phyloP scores from a whole-genome alignment of 2,888 invertebrate species.

The Tetanocera ferruginea region DNA sequence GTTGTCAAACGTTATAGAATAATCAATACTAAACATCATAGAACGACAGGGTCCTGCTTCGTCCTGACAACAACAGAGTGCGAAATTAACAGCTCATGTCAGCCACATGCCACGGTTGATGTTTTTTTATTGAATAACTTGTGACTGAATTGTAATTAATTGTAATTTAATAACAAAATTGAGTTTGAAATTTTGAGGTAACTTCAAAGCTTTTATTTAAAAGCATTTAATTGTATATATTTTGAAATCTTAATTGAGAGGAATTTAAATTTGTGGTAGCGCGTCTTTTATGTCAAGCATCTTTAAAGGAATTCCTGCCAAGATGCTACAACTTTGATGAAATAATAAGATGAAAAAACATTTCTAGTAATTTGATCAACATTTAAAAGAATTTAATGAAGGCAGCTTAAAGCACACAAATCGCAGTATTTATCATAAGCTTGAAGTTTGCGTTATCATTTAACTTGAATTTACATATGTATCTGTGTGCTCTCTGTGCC shows the following conservation, averaged over 20 bases:
- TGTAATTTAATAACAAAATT: neutral
- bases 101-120: neutral
- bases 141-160: neutral
- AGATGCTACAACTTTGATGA: too few relatives aligned
- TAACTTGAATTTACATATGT: too few relatives aligned
- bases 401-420: too few relatives aligned
- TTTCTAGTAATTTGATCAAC: too few relatives aligned
- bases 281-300: too few relatives aligned
- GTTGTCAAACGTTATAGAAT: neutral
- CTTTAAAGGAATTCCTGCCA: too few relatives aligned
- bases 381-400: too few relatives aligned
- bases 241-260: neutral
- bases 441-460: too few relatives aligned
- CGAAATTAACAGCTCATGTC: neutral
- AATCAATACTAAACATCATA: neutral
- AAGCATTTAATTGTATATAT: neutral
- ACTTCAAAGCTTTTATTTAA: neutral
- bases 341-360: too few relatives aligned
- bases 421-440: too few relatives aligned
- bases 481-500: too few relatives aligned
- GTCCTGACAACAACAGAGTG: neutral
- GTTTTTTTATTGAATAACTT: neutral
- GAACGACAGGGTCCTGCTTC: neutral
- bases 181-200: neutral
- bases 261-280: neutral